Percentiles rank a stretch among this genome's conserved stretches.
phyloP scores from a whole-genome alignment of 1,140 invertebrate species.

The Nautilus pompilius region DNA sequence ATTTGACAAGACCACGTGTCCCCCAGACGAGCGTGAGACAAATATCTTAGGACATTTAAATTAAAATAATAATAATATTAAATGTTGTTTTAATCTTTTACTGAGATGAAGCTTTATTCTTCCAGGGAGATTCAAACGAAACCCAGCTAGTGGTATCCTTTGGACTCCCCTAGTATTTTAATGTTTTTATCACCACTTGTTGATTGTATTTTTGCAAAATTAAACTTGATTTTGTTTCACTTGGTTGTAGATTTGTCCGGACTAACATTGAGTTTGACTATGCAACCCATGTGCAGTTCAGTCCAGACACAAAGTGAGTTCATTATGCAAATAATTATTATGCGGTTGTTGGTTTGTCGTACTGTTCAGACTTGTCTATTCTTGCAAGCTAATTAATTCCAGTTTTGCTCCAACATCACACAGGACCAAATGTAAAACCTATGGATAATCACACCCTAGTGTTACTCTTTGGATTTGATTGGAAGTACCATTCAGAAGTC shows the following conservation, averaged over 20 bases:
- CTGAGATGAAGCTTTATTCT: no score
- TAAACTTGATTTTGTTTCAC: conserved; percentile 4
- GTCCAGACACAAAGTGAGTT: conserved; percentile 73
- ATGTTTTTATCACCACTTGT: not conserved
- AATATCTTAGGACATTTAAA: no score
- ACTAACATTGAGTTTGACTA: conserved; percentile 82
- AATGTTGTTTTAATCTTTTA: no score
- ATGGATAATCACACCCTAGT: no score
- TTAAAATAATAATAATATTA: no score
- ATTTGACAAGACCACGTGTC: no score
- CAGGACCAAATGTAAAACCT: not conserved
- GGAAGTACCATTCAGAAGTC: no score
- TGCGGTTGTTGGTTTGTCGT: not conserved
- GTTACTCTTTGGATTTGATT: no score
- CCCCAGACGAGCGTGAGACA: no score
- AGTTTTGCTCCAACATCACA: not conserved
- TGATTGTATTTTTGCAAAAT: not conserved
- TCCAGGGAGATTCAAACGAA: no score
- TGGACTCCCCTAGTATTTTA: not conserved
- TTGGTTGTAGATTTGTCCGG: conserved; percentile 59
- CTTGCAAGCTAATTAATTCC: not conserved
- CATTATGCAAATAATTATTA: not conserved
- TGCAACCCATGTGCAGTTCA: conserved; percentile 76
- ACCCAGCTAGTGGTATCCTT: no score
- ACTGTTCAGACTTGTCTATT: not conserved